phyloP scores from a whole-genome alignment of 2,113 vertebrate species.

The Lampris megalopsis region DNA sequence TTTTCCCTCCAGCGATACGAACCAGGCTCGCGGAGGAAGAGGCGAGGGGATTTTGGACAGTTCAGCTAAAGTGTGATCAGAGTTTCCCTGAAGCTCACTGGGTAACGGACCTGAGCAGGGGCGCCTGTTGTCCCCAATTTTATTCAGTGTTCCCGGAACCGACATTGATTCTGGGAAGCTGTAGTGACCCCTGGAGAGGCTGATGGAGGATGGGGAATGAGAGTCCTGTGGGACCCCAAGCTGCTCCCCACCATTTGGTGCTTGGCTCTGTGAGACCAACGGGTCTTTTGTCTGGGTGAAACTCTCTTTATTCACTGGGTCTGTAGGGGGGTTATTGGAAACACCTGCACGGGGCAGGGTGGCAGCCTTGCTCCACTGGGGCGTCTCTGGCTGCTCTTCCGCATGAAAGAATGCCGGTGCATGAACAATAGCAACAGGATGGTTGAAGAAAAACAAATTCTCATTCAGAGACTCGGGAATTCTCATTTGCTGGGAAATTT shows the following conservation, averaged over 20 bases:
- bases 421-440: slow-evolving; percentile 89
- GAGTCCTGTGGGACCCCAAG: slow-evolving; percentile 59
- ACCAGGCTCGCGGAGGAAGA: slow-evolving; percentile 90
- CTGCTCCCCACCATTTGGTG: slow-evolving; percentile 72
- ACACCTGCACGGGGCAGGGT: slow-evolving; percentile 81
- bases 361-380: slow-evolving; percentile 82
- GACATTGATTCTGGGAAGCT: slow-evolving; percentile 89
- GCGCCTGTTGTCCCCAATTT: slow-evolving; percentile 78
- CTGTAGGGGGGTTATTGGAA: slow-evolving; percentile 52
- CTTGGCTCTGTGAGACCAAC: slow-evolving; percentile 71
- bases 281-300: slow-evolving; percentile 84
- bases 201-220: slow-evolving; percentile 69
- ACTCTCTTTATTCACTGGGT: slow-evolving; percentile 76
- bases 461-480: slow-evolving; percentile 76
- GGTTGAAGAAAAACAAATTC: slow-evolving; percentile 85
- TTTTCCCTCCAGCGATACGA: slow-evolving; percentile 92
- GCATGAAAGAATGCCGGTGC: slow-evolving; percentile 85
- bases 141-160: slow-evolving; percentile 88
- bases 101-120: slow-evolving; percentile 78
- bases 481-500: slow-evolving; percentile 66
- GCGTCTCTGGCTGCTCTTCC: slow-evolving; percentile 83
- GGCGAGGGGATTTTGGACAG: slow-evolving; percentile 85
- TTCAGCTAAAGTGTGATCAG: slow-evolving; percentile 83
- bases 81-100: slow-evolving; percentile 86
- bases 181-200: slow-evolving; percentile 80